Percentiles rank a stretch among this genome's conserved stretches.
Evolutionary conservation across 2,888 invertebrate genomes (phyloP).

Genomic region (Schrankia costaestrigalis): DNA sequence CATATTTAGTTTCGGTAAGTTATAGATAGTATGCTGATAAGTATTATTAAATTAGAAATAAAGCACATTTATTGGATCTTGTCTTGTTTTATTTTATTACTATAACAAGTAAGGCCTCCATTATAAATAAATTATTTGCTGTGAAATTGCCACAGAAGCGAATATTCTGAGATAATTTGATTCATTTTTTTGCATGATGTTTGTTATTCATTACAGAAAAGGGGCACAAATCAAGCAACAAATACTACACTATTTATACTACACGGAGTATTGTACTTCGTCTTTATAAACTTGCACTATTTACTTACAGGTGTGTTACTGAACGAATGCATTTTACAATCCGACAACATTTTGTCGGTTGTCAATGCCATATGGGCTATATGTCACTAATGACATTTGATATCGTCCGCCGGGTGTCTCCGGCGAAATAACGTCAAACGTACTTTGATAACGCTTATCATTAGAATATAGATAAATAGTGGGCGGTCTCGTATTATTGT

Average conservation of each 20-base stretch:
- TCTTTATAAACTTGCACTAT: too few species aligned
- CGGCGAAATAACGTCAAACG: constrained; percentile 4
- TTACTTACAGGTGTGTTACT: neutral
- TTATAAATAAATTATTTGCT: too few species aligned
- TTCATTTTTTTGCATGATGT: too few species aligned
- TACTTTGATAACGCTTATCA: constrained; percentile 19
- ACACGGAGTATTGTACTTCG: too few species aligned
- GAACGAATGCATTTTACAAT: constrained; percentile 4
- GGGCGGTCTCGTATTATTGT: constrained; percentile 20
- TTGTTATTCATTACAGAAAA: too few species aligned
- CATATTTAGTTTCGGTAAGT: constrained; percentile 27
- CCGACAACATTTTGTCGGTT: constrained; percentile 19
- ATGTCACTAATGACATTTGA: constrained; percentile 1
- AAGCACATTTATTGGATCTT: constrained; percentile 62
- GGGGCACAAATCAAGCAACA: too few species aligned
- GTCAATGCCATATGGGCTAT: neutral
- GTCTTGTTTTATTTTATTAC: constrained; percentile 28
- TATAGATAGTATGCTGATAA: constrained; percentile 56
- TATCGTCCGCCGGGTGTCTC: neutral
- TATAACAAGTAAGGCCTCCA: too few species aligned
- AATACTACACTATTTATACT: too few species aligned
- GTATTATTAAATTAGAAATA: constrained; percentile 64
- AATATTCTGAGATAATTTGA: too few species aligned
- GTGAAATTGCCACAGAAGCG: too few species aligned
- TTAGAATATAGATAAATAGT: constrained; percentile 11